These are phyloP conservation scores for Labeo catla DNA, from an alignment of 2,113 vertebrate species.

Conservation along the genomic window DNA sequence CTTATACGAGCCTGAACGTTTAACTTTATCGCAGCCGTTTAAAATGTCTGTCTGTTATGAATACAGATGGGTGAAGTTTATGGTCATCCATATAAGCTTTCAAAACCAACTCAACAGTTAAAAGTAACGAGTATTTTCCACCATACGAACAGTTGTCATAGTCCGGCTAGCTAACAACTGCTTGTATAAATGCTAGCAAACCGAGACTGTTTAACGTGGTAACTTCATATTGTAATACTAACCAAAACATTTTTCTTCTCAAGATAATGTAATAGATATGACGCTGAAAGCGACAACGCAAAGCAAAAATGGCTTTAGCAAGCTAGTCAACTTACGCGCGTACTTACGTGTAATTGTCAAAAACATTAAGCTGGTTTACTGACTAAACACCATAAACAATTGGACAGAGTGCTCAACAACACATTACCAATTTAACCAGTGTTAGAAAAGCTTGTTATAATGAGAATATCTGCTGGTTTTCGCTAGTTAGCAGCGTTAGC, in stretches of 20 bases:
- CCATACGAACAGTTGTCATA: background rate
- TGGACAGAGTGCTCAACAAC: background rate
- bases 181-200: background rate
- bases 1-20: background rate
- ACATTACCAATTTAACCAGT: background rate
- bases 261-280: background rate
- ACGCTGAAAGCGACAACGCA: background rate
- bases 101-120: background rate
- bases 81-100: background rate
- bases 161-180: background rate
- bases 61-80: background rate
- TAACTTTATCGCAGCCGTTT: background rate
- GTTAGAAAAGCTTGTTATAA: background rate
- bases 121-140: background rate
- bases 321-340: background rate
- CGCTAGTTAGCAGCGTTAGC: constrained; percentile 27
- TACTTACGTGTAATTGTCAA: background rate
- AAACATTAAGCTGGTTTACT: background rate
- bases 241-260: background rate
- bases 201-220: background rate
- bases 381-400: background rate
- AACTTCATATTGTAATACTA: background rate
- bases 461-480: no score
- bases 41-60: background rate
- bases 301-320: background rate